Evolutionary conservation across 2,888 invertebrate genomes (phyloP).

Genomic region (Callyntrura sp.): DNA sequence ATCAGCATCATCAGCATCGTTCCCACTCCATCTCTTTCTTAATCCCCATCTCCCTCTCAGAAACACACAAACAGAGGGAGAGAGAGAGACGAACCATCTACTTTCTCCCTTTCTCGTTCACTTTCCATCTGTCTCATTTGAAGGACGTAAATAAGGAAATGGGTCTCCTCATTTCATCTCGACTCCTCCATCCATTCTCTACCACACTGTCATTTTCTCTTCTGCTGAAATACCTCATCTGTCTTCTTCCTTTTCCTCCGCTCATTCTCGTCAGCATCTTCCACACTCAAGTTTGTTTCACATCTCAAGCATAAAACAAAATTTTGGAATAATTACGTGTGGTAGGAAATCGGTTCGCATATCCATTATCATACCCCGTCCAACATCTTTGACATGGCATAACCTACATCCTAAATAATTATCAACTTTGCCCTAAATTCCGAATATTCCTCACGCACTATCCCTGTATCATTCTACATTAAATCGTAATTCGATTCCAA

Average conservation of each 20-base stretch:
- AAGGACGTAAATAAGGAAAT: conserved; percentile 83
- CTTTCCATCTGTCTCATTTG: conserved; percentile 58
- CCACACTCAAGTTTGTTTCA: not conserved
- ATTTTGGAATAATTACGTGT: conserved; percentile 17
- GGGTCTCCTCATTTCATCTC: conserved; percentile 79
- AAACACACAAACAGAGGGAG: not conserved
- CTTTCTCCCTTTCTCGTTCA: conserved; percentile 58
- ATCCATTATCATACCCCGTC: not conserved
- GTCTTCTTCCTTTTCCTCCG: conserved; percentile 33
- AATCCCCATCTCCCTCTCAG: conserved; percentile 53
- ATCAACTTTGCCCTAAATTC: no score
- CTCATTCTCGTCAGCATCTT: not conserved
- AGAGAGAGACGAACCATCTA: not conserved
- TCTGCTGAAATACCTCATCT: conserved; percentile 42
- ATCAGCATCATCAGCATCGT: not conserved
- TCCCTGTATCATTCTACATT: not conserved
- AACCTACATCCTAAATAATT: no score
- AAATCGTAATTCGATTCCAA: not conserved
- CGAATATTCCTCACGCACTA: no score
- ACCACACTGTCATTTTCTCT: conserved; percentile 58
- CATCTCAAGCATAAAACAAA: not conserved
- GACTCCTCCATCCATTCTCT: conserved; percentile 38
- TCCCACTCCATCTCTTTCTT: conserved; percentile 55
- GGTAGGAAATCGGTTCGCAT: not conserved
- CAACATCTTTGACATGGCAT: not conserved